Conservation (phyloP, 2,797 vertebrate species). For the Sorex maritimensis region DNA sequence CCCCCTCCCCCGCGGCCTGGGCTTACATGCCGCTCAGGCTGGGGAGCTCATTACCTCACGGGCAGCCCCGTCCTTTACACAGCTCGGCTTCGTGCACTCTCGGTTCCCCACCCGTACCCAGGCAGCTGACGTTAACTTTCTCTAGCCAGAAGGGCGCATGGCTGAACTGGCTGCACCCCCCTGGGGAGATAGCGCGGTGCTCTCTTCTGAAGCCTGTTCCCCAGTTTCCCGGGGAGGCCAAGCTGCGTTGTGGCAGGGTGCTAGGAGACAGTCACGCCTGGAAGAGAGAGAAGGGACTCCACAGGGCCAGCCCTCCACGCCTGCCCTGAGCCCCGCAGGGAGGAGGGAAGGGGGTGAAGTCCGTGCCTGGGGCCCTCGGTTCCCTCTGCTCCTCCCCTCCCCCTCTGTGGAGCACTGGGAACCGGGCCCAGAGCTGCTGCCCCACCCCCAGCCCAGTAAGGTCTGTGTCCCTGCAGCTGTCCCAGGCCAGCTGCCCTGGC, state of each 20-base stretch:
- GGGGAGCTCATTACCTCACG: background rate
- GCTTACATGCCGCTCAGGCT: background rate
- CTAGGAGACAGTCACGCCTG: background rate
- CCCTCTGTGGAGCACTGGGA: background rate
- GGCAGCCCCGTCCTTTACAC: background rate
- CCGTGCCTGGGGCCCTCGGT: rapidly evolving
- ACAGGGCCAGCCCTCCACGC: rapidly evolving
- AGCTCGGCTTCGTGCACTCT: background rate
- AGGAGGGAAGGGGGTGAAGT: background rate
- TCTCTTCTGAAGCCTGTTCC: background rate
- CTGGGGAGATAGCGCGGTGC: background rate
- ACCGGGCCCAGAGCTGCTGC: background rate
- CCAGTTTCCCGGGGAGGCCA: too few relatives aligned
- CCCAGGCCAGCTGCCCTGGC: constrained; percentile 62
- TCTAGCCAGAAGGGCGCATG: background rate
- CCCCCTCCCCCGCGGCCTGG: background rate
- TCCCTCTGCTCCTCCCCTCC: background rate
- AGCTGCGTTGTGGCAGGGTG: background rate
- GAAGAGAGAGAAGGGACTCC: background rate
- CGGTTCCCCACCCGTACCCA: background rate
- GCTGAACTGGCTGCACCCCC: background rate
- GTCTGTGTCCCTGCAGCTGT: constrained; percentile 66
- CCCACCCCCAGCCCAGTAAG: background rate
- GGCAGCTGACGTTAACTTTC: constrained; percentile 1
- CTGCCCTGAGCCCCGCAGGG: background rate